Base-by-base conservation (phyloP, 2,113 vertebrate species). In the Trogon melanurus region DNA sequence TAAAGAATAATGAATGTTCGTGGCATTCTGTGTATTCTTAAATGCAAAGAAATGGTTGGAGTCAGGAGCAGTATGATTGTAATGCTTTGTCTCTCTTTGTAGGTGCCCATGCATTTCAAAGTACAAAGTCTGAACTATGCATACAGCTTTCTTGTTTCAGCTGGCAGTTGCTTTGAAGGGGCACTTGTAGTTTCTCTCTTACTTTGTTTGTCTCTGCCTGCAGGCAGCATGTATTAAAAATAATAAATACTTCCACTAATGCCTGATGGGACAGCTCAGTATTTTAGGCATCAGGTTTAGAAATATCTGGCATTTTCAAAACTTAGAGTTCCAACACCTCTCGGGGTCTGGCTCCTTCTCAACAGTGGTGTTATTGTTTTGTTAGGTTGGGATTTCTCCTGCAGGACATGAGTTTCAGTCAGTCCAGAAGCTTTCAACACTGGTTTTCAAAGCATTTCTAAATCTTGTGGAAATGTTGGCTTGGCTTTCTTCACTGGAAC, bases 91-190 rank as follows among this genome's bases (percentile, higher is more conserved):
- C 65, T 90, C 13, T 72, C 67, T 83, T 84, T 82, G 58, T 84
- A 66, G 91, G 57, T 91, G 54, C 62, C 44, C 26, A 47, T 27
- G 26, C 47, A 56, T 92, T 95, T 2, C 3, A n/a, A 57, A 90
- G 54, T 75, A 70, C 45, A 27, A 82, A 66, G 80, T 79, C 73
- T 91, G 36, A 95, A 54, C 57, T 91, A 27, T 16, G 25, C n/a
- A 16, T 61, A 61, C 61, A 88, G 83, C 72, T 91, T 95, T 79
- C 70, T 71, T 91, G 20, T 89, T 88, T 96, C 89, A 91, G 74
- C 64, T 93, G 67, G 48, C 56, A 48, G 45, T 75, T 44, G 12
- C 80, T 94, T 96, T 94, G 92, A 94, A 97, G 91, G 66, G 51
- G 73, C 50, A 48, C n/a, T 92, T 62, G 36, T 61, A 6, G 2